Conservation (phyloP, 92 coral and sea anemone genomes). For the Zoanthus sociatus region DNA sequence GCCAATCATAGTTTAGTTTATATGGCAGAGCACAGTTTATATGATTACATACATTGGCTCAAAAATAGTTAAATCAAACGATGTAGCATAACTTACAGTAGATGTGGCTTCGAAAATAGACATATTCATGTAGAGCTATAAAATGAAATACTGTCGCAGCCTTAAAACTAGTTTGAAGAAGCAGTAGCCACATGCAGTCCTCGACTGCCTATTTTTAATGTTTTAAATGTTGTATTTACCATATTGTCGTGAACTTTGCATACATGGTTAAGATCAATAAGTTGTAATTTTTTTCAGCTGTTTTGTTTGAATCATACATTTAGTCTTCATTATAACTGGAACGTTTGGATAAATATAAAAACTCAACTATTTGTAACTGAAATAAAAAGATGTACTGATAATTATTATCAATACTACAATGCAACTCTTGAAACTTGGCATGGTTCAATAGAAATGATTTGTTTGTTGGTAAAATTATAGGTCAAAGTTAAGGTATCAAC, state of each 20-base stretch:
- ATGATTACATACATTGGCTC: too few relatives aligned
- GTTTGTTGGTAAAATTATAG: neutral
- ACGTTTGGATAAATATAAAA: neutral
- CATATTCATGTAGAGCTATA: too few relatives aligned
- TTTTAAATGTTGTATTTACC: neutral
- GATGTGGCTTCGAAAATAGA: too few relatives aligned
- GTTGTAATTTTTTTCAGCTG: neutral
- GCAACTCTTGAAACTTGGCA: conserved; percentile 16
- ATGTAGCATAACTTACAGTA: too few relatives aligned
- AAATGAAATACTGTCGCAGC: too few relatives aligned
- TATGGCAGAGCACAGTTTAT: too few relatives aligned
- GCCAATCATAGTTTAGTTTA: too few relatives aligned
- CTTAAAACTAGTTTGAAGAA: too few relatives aligned
- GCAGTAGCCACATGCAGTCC: too few relatives aligned
- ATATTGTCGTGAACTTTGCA: neutral
- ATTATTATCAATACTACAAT: neutral
- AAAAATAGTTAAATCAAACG: too few relatives aligned
- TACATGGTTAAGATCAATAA: neutral
- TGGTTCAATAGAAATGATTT: conserved; percentile 4
- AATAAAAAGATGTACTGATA: conserved; percentile 2
- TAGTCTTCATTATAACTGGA: neutral
- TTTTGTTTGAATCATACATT: neutral
- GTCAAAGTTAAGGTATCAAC: conserved; percentile 9
- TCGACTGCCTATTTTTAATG: neutral
- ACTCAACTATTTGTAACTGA: conserved; percentile 22